Percentiles rank a stretch among this genome's conserved stretches.
Evolutionary conservation across 1,140 invertebrate genomes (phyloP).

Genomic region (Ganaspis sp.): DNA sequence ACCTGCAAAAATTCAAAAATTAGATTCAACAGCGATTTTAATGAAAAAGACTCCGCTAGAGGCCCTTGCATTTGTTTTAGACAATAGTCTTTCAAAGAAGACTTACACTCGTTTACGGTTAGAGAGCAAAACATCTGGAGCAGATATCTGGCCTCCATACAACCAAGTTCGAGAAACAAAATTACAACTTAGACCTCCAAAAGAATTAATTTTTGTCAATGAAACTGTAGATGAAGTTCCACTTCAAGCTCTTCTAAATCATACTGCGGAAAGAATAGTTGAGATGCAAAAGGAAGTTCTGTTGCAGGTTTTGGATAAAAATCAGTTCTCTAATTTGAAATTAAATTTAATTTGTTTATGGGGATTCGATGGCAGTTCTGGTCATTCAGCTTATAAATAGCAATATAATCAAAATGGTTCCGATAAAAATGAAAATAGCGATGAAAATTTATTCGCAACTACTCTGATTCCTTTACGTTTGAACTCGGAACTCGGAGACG

Average conservation of each 20-base stretch:
- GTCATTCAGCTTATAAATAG: neutral
- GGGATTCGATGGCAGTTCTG: neutral
- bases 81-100: neutral
- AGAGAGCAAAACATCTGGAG: neutral
- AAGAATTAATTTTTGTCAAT: neutral
- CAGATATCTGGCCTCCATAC: neutral
- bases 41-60: neutral
- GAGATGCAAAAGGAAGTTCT: neutral
- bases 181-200: neutral
- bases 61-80: neutral
- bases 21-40: neutral
- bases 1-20: neutral
- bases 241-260: conserved; percentile 5
- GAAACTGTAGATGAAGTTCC: neutral
- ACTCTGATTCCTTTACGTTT: neutral
- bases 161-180: neutral
- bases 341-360: neutral
- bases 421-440: neutral
- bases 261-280: neutral
- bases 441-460: neutral
- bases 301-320: neutral
- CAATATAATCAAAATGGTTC: neutral
- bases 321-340: neutral
- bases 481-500: neutral
- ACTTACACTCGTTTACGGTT: neutral